Base-by-base conservation (phyloP, 1,140 invertebrate genomes). In the Rhizoglyphus robini region DNA sequence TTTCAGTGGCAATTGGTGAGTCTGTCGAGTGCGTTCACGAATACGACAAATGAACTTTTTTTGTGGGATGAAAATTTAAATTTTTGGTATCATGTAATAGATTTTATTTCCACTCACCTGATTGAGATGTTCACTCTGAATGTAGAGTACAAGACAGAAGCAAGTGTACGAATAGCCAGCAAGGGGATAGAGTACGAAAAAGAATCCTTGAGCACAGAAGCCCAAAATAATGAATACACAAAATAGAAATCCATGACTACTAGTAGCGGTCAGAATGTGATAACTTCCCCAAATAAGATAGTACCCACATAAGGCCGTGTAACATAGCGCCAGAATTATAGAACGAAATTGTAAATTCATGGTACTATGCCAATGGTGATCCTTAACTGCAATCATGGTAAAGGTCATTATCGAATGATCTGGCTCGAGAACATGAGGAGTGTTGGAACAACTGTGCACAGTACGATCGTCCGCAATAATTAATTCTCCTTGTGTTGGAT, bases 51-150 rank as follows among this genome's bases (percentile, higher is more conserved):
- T 54, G 8, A 54, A 8, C n/a, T n/a, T n/a, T n/a, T n/a, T n/a
- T n/a, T n/a, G n/a, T n/a, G n/a, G n/a, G n/a, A n/a, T n/a, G n/a
- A n/a, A n/a, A n/a, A n/a, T n/a, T n/a, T n/a, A n/a, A n/a, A n/a
- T n/a, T n/a, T n/a, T n/a, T n/a, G n/a, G n/a, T n/a, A n/a, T n/a
- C n/a, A n/a, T n/a, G n/a, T n/a, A n/a, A n/a, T n/a, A n/a, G n/a
- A n/a, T n/a, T n/a, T n/a, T n/a, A n/a, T n/a, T n/a, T n/a, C n/a
- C n/a, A n/a, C n/a, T n/a, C n/a, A n/a, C n/a, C 20, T 54, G 51
- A 54, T 54, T 54, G 51, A 54, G 51, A 32, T 54, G 51, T 32
- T 54, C 51, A 20, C 8, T 5, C 20, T 54, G 51, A 32, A 54
- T 32, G 8, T 15, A 15, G 8, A 54, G 31, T 25, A 54, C 51